These are phyloP conservation scores for Acanthis flammea DNA, from an alignment of 2,797 vertebrate species.

Conservation along the genomic window DNA sequence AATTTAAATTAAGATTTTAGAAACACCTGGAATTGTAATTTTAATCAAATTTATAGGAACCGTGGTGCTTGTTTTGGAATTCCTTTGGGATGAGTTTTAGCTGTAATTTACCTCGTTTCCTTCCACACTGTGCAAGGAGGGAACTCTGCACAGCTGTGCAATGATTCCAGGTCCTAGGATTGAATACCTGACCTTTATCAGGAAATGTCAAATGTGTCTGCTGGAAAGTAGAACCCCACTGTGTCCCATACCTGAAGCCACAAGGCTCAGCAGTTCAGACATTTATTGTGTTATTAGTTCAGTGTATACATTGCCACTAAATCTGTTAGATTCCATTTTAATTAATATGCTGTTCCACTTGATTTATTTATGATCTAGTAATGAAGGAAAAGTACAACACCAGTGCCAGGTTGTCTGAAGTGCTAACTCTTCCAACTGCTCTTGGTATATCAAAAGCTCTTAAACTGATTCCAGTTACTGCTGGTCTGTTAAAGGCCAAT, in stretches of 20 bases:
- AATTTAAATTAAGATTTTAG: not conserved
- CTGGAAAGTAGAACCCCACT: not conserved
- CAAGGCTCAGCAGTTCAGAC: not conserved
- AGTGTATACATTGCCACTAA: not conserved
- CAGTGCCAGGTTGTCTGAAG: not conserved
- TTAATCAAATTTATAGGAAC: not conserved
- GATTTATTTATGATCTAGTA: not conserved
- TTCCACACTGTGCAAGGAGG: not conserved
- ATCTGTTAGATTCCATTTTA: not conserved
- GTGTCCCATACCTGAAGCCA: not conserved
- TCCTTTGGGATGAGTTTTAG: not conserved
- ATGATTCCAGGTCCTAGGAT: not conserved
- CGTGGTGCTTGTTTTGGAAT: not conserved
- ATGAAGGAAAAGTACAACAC: not conserved
- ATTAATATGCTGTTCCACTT: not conserved
- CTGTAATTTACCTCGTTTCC: not conserved
- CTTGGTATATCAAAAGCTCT: not conserved
- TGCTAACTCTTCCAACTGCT: not conserved
- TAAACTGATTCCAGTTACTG: not conserved
- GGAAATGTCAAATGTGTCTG: not conserved
- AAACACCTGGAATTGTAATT: not conserved
- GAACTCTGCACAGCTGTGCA: not conserved
- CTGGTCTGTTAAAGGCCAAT: not conserved
- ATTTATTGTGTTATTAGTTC: not conserved
- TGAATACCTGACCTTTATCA: not conserved